Percentiles rank a stretch among this genome's conserved stretches.
Evolutionary conservation across 2,113 vertebrate genomes (phyloP).

Genomic region (Symphodus melops): DNA sequence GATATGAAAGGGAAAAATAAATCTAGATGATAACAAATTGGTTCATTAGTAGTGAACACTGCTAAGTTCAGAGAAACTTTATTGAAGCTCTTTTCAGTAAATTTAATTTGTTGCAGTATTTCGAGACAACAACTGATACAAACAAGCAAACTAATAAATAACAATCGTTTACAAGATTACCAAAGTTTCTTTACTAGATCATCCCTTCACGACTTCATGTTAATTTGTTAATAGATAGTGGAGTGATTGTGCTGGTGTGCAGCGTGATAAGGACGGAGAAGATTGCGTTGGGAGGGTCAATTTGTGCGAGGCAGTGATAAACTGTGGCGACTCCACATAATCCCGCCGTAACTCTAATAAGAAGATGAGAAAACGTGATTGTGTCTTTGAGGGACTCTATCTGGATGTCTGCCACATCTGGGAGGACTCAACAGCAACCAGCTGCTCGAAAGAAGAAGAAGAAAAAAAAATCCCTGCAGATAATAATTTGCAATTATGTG

Average conservation of each 20-base stretch:
- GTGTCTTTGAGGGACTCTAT: slow-evolving; percentile 60
- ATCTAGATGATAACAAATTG: background rate
- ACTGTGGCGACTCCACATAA: slow-evolving; percentile 62
- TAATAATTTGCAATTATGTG: slow-evolving; percentile 63
- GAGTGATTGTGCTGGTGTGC: slow-evolving; percentile 32
- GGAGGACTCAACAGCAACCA: slow-evolving; percentile 48
- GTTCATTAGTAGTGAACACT: background rate
- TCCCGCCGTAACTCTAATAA: slow-evolving; percentile 68
- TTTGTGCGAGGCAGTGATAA: slow-evolving; percentile 69
- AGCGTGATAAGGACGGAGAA: slow-evolving; percentile 60
- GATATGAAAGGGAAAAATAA: slow-evolving; percentile 23
- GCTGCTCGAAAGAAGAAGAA: slow-evolving; percentile 29
- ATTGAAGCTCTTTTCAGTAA: too few relatives aligned
- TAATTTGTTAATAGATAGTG: slow-evolving; percentile 42
- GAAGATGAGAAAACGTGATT: slow-evolving; percentile 75
- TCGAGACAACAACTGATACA: too few relatives aligned
- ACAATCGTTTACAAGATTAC: too few relatives aligned
- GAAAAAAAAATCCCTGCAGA: slow-evolving; percentile 11
- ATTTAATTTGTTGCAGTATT: too few relatives aligned
- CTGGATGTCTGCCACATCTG: slow-evolving; percentile 56
- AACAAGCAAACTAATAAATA: too few relatives aligned
- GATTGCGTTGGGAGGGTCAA: slow-evolving; percentile 67
- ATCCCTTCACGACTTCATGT: slow-evolving; percentile 1
- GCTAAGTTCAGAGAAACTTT: background rate
- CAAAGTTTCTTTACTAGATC: slow-evolving; percentile 33